A percentile compares a stretch with the other conserved stretches of the same genome.
These are phyloP conservation scores for Brachyopa scutellaris DNA, from an alignment of 2,888 invertebrate species.

Conservation along the genomic window DNA sequence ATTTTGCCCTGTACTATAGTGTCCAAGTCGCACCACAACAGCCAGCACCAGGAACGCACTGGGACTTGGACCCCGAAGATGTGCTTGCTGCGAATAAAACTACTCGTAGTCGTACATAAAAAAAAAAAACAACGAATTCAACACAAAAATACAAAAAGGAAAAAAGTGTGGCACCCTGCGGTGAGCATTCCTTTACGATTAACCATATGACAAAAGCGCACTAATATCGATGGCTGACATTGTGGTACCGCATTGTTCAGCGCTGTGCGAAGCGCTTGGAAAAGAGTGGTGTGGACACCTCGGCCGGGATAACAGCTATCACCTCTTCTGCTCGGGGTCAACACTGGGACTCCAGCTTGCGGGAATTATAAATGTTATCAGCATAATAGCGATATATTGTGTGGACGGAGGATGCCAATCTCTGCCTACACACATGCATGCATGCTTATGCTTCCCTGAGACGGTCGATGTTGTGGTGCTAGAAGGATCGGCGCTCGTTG, in stretches of 20 bases:
- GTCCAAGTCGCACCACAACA: slow-evolving; percentile 61
- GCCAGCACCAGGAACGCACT: slow-evolving; percentile 42
- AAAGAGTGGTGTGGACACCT: slow-evolving; percentile 67
- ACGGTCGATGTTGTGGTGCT: slow-evolving; percentile 1
- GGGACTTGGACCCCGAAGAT: slow-evolving; percentile 16
- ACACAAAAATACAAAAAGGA: not conserved
- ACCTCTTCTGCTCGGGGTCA: slow-evolving; percentile 64
- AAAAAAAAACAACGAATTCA: not conserved
- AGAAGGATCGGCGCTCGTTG: slow-evolving; percentile 4
- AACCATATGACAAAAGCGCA: slow-evolving; percentile 72
- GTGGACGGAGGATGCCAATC: slow-evolving; percentile 71
- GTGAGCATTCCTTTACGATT: slow-evolving; percentile 70
- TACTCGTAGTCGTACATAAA: not conserved
- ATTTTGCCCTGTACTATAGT: slow-evolving; percentile 56
- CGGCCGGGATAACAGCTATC: slow-evolving; percentile 69
- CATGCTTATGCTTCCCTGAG: slow-evolving; percentile 18
- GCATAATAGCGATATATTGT: slow-evolving; percentile 70
- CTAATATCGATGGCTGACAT: slow-evolving; percentile 70
- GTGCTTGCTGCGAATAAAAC: slow-evolving; percentile 2
- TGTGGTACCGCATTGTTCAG: slow-evolving; percentile 70
- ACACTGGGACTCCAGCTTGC: slow-evolving; percentile 64
- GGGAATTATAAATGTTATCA: slow-evolving; percentile 72
- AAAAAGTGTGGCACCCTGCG: slow-evolving; percentile 60
- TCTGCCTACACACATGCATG: slow-evolving; percentile 72
- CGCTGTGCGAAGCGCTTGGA: slow-evolving; percentile 50